Evolutionary conservation across 1,140 invertebrate genomes (phyloP).

Genomic region (Helicoverpa zea): DNA sequence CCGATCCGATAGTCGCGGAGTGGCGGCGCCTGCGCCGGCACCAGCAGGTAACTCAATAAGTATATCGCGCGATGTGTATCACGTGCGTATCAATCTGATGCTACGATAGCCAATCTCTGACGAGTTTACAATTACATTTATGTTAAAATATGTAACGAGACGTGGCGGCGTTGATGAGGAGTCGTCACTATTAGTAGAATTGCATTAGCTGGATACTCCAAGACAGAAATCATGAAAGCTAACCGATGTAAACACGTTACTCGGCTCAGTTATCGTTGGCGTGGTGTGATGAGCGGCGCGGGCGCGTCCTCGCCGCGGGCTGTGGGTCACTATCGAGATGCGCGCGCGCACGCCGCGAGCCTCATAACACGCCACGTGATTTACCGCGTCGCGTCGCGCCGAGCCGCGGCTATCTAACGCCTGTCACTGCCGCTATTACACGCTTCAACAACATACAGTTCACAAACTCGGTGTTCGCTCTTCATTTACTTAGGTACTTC

Average conservation of each 20-base stretch:
- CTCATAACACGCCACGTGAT: conserved; percentile 41
- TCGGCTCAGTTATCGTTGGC: background rate
- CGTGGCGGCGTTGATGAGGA: background rate
- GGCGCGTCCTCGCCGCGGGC: conserved; percentile 56
- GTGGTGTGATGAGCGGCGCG: background rate
- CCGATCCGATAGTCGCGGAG: background rate
- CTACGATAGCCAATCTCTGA: conserved; percentile 11
- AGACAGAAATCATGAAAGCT: no score
- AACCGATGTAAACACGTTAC: no score
- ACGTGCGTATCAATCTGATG: background rate
- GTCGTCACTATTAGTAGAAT: background rate
- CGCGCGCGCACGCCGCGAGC: conserved; percentile 40
- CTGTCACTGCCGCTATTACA: conserved; percentile 29
- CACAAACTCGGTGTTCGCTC: background rate
- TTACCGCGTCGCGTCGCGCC: conserved; percentile 20
- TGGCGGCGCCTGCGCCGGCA: background rate
- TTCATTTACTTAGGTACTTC: background rate
- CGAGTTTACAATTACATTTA: conserved; percentile 14
- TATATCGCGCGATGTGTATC: conserved; percentile 45
- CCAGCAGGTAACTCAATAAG: conserved; percentile 9
- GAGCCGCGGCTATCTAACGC: conserved; percentile 14
- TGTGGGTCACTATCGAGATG: conserved; percentile 54
- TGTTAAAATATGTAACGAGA: conserved; percentile 42
- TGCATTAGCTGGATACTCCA: no score
- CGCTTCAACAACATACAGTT: background rate